A percentile compares a stretch with the other conserved stretches of the same genome.
Conservation (phyloP, 2,888 invertebrate genomes). For the Drosophila leonis region DNA sequence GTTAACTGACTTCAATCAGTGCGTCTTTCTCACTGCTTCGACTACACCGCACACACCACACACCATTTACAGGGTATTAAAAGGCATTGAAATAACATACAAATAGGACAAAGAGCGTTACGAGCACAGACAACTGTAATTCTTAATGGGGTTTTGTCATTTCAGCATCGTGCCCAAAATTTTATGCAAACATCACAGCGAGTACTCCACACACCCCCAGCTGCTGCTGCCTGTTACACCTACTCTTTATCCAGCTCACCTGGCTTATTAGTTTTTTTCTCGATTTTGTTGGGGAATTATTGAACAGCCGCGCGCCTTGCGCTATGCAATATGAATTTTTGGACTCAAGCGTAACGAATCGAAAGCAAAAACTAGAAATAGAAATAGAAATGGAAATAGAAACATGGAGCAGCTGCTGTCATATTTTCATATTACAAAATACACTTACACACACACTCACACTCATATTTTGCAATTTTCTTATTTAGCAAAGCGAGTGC, state of each 20-base stretch:
- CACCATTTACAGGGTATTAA: slow-evolving; percentile 27
- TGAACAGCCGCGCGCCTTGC: slow-evolving; percentile 44
- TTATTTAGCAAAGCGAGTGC: slow-evolving; percentile 43
- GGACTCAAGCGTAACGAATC: slow-evolving; percentile 43
- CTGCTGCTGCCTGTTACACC: background rate
- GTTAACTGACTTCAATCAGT: background rate
- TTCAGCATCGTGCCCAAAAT: slow-evolving; percentile 49
- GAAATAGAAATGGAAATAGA: background rate
- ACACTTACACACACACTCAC: slow-evolving; percentile 17
- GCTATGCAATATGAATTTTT: slow-evolving; percentile 42
- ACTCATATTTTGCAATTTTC: slow-evolving; percentile 44
- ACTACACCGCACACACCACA: too few relatives aligned
- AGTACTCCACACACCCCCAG: slow-evolving; percentile 7
- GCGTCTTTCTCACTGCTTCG: background rate
- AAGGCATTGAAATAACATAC: slow-evolving; percentile 44
- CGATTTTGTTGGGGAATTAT: slow-evolving; percentile 26
- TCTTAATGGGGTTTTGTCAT: slow-evolving; percentile 78
- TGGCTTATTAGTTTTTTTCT: slow-evolving; percentile 65
- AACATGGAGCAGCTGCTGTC: slow-evolving; percentile 44
- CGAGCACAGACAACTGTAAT: slow-evolving; percentile 53
- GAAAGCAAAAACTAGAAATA: slow-evolving; percentile 1
- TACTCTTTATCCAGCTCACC: slow-evolving; percentile 27
- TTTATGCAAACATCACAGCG: slow-evolving; percentile 47
- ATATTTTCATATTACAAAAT: slow-evolving; percentile 51
- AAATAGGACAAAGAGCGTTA: slow-evolving; percentile 36